Evolutionary conservation across 2,113 vertebrate species (phyloP).

Genomic region (Toxostoma redivivum): DNA sequence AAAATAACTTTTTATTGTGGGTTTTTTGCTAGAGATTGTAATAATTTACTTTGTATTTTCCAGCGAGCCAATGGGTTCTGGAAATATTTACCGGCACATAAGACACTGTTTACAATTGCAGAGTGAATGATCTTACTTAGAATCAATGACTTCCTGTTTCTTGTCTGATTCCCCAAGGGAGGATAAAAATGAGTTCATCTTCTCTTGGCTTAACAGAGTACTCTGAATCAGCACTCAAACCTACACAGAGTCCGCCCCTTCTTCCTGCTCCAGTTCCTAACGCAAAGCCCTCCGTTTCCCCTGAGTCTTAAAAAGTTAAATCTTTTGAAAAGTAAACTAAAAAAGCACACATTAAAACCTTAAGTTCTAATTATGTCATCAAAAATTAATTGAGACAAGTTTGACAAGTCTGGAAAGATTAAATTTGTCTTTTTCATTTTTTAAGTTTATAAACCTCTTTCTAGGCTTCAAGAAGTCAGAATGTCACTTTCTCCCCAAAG

Average conservation of each 20-base stretch:
- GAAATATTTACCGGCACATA: constrained; percentile 73
- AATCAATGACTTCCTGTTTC: constrained; percentile 79
- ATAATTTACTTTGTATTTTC: constrained; percentile 53
- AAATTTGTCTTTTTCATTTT: neutral
- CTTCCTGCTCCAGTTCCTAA: constrained; percentile 50
- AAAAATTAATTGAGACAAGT: constrained; percentile 61
- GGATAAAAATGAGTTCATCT: constrained; percentile 68
- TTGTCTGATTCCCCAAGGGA: constrained; percentile 67
- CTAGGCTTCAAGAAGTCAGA: constrained; percentile 48
- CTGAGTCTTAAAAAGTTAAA: neutral
- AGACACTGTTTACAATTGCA: constrained; percentile 69
- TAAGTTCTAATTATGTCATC: constrained; percentile 53
- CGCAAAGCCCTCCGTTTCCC: neutral
- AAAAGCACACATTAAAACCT: neutral
- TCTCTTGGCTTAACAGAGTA: constrained; percentile 26
- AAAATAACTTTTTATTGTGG: constrained; percentile 42
- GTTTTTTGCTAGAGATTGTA: constrained; percentile 8
- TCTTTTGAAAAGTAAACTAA: constrained; percentile 26
- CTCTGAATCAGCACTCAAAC: constrained; percentile 65
- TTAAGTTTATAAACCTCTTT: constrained; percentile 35
- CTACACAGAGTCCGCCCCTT: constrained; percentile 44
- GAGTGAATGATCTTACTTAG: constrained; percentile 72
- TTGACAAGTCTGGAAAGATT: constrained; percentile 52
- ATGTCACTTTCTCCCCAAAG: constrained; percentile 29
- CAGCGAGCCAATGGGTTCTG: constrained; percentile 39